Evolutionary conservation across 2,888 invertebrate genomes (phyloP).

Genomic region (Chymomyza amoena): DNA sequence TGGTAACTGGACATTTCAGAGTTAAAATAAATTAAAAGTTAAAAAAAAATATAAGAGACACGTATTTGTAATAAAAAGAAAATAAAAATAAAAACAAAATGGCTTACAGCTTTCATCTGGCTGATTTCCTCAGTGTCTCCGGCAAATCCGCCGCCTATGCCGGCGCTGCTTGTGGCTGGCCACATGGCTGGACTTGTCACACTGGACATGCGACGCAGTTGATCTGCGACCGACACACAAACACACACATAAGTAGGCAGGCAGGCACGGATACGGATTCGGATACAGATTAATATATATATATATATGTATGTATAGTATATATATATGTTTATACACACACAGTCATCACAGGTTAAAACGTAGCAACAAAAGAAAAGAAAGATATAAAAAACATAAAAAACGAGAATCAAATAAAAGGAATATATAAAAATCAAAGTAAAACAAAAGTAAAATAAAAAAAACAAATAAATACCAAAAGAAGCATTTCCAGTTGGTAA

Average conservation of each 20-base stretch:
- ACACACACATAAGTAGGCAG: constrained; percentile 3
- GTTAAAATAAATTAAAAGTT: constrained; percentile 30
- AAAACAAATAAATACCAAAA: constrained; percentile 72
- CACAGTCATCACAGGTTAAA: not conserved
- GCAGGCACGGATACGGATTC: not conserved
- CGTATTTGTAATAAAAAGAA: not conserved
- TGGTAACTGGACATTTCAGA: too few relatives aligned
- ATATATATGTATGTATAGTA: not conserved
- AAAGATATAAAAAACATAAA: constrained; percentile 16
- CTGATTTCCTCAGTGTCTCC: constrained; percentile 77
- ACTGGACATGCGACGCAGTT: constrained; percentile 79
- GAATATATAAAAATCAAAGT: constrained; percentile 18
- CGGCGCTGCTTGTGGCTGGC: constrained; percentile 35
- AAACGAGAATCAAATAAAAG: constrained; percentile 28
- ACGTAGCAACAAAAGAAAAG: constrained; percentile 24
- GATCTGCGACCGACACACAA: constrained; percentile 42
- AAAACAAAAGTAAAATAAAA: constrained; percentile 25
- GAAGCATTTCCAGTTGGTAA: constrained; percentile 73
- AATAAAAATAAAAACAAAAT: constrained; percentile 31
- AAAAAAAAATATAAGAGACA: constrained; percentile 19
- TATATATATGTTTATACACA: not conserved
- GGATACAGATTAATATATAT: not conserved
- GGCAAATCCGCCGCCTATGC: constrained; percentile 54
- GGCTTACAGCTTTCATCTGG: constrained; percentile 79
- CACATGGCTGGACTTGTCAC: constrained; percentile 5